Base-by-base conservation (phyloP, 2,888 invertebrate genomes). In the Clivina fossor region DNA sequence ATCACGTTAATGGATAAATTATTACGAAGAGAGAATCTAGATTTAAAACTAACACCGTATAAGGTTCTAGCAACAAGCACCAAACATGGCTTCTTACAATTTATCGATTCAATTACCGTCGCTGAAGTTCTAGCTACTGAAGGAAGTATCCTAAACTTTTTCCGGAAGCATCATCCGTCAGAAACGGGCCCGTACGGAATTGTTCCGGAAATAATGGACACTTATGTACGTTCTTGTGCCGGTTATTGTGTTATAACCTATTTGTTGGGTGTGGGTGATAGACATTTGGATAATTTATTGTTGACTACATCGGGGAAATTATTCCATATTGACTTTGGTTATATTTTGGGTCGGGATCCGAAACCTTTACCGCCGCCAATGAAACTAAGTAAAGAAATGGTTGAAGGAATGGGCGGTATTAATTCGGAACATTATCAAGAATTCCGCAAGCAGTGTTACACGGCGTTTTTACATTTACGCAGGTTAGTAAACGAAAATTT, bases 161-260 rank as follows among this genome's bases (percentile, higher is more conserved):
- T 98, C 70, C 80, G 90, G 30, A 93, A 93, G 65, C 80, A 93
- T 71, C 88, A 94, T 69, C 93, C 95, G 0, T 88, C 88, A 54
- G 93, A 93, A 64, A 86, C 78, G 49, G 91, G 88, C 0, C 90
- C 93, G 0, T 93, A 90, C 69, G 96, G 95, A 8, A 93, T 99
- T 60, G 81, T 88, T 15, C 81, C 93, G 0, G 95, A 97, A 67
- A 90, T 95, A 8, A 95, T 99, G 92, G 98, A 99, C 69, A 96
- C 93, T 0, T 99, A 98, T 69, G 89, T 98, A 2, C 81, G 90
- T 60, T 93, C 93, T 66, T 93, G 96, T 76, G 95, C 98, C 33
- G 98, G 98, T 0, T 99, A 99, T 73, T 97, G 96, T 72, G 93
- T 99, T 28, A 96, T 99, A 50, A 99, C 98, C 0, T 99, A 99